Evolutionary conservation across 2,888 invertebrate genomes (phyloP).

Genomic region (Suillia variegata): DNA sequence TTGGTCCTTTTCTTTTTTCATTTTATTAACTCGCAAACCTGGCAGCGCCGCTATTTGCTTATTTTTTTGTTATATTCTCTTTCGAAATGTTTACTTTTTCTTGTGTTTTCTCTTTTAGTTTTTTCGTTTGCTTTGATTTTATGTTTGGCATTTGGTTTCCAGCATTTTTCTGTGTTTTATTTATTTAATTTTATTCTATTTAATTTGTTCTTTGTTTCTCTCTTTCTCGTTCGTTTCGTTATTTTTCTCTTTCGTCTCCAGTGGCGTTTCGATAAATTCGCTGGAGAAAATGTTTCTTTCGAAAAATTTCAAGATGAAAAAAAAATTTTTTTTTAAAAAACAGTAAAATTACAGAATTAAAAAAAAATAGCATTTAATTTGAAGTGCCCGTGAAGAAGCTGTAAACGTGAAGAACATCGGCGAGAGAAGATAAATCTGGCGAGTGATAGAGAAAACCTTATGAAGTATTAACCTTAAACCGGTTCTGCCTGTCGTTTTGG

Average conservation of each 20-base stretch:
- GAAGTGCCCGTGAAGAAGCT: too few species aligned
- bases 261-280: too few species aligned
- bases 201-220: not conserved
- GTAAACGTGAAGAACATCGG: too few species aligned
- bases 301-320: too few species aligned
- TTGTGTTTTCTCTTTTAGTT: not conserved
- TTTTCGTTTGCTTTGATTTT: not conserved
- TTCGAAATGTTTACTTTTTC: not conserved
- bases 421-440: too few species aligned
- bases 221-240: not conserved
- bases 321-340: too few species aligned
- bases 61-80: not conserved
- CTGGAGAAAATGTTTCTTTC: slow-evolving; percentile 10
- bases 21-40: not conserved
- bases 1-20: not conserved
- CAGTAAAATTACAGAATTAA: too few species aligned
- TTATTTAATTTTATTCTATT: not conserved
- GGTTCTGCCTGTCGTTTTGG: too few species aligned
- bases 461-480: too few species aligned
- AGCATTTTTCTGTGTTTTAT: slow-evolving; percentile 13
- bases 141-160: not conserved
- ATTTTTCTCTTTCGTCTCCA: not conserved
- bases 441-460: too few species aligned
- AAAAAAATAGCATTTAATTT: too few species aligned
- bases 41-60: too few species aligned